phyloP scores from a whole-genome alignment of 2,113 vertebrate genomes.

The Lonchura striata region DNA sequence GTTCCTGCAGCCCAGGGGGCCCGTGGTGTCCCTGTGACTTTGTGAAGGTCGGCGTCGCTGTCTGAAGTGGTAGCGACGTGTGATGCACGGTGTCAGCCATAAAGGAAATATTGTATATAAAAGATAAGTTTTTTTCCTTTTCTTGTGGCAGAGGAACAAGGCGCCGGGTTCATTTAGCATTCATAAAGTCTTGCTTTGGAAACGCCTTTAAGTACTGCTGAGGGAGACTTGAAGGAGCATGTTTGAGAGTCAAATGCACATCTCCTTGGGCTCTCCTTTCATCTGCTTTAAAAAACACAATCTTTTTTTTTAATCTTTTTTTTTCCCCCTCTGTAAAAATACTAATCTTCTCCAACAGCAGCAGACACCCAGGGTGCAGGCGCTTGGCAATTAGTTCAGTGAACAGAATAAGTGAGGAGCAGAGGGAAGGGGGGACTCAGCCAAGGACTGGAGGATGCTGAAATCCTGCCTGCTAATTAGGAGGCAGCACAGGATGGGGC shows the following conservation, averaged over 20 bases:
- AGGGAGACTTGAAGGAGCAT: slow-evolving; percentile 73
- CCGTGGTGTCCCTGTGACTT: slow-evolving; percentile 39
- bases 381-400: slow-evolving; percentile 65
- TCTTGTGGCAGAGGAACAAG: slow-evolving; percentile 68
- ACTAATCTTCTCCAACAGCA: slow-evolving; percentile 72
- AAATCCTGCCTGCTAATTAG: slow-evolving; percentile 21
- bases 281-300: slow-evolving; percentile 75
- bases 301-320: slow-evolving; percentile 64
- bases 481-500: neutral
- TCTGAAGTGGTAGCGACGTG: slow-evolving; percentile 37
- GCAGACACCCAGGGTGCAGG: slow-evolving; percentile 57
- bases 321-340: slow-evolving; percentile 58
- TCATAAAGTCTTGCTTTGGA: slow-evolving; percentile 78
- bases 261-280: slow-evolving; percentile 77
- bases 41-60: slow-evolving; percentile 61
- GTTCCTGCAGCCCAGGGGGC: neutral
- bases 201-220: slow-evolving; percentile 75
- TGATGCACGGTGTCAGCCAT: slow-evolving; percentile 1
- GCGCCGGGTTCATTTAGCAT: slow-evolving; percentile 76
- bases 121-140: slow-evolving; percentile 60
- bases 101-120: slow-evolving; percentile 72
- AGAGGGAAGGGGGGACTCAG: slow-evolving; percentile 39
- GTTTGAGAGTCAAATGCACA: slow-evolving; percentile 76
- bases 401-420: slow-evolving; percentile 26
- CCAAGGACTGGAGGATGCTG: neutral